Base-by-base conservation (phyloP, 2,888 invertebrate genomes). In the Chrysomela aeneicollis region DNA sequence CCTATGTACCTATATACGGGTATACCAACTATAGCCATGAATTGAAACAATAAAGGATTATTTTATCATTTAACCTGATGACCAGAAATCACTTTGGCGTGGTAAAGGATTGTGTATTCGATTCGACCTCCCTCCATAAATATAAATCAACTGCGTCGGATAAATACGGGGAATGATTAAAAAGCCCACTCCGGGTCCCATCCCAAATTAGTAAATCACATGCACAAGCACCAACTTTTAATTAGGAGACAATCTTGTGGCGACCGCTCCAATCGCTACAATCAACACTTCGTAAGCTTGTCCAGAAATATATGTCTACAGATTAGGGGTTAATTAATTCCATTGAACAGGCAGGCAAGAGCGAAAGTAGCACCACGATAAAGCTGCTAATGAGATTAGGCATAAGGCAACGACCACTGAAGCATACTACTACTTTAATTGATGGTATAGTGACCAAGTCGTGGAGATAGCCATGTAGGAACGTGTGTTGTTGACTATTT, bases 321-420 rank as follows among this genome's bases (percentile, higher is more conserved):
- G 81, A 82, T 82, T 82, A 82, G 74, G 79, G 77, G 78, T 79
- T 82, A 81, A 82, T 82, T 82, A 82, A 82, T 82, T 82, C 78
- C 76, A 71, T 78, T 75, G 78, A 77, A 79, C 78, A 78, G 78
- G 78, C 76, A 78, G 77, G 77, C 75, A 76, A 79, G 78, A 79
- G 78, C 78, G 78, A 80, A 79, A 81, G 79, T 77, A 78, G 80
- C 78, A 79, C 76, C 76, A 75, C 74, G 81, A 81, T 82, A 81
- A 78, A 77, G 76, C 78, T 77, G 77, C 80, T 82, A 82, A 82
- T 82, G 82, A 82, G 82, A 81, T 81, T 81, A 82, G 79, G 76
- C 77, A 81, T 81, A 81, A 82, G 79, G 76, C 77, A 76, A 78
- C 78, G 77, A 76, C 72, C 74, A 75, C 73, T 70, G 72, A 71